phyloP scores from a whole-genome alignment of 2,888 invertebrate species.

The Aphrophora alni region DNA sequence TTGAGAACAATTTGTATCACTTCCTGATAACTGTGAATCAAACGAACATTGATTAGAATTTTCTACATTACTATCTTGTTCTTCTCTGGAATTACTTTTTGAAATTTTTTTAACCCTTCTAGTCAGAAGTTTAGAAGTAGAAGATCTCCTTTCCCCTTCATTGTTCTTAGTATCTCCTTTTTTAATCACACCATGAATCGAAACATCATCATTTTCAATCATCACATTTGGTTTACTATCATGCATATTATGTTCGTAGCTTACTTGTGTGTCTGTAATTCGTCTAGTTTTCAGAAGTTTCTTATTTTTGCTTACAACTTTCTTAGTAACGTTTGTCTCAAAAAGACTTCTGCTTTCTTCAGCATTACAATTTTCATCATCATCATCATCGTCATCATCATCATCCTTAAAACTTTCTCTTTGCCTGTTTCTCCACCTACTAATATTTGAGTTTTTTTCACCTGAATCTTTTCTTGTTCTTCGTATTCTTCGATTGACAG shows the following conservation, averaged over 20 bases:
- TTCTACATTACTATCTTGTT: not conserved
- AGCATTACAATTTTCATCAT: not conserved
- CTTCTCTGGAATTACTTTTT: not conserved
- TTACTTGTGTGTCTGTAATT: not conserved
- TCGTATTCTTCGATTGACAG: not conserved
- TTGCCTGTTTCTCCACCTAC: not conserved
- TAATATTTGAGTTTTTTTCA: conserved; percentile 42
- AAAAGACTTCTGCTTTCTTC: not conserved
- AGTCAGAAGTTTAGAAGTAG: not conserved
- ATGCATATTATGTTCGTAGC: not conserved
- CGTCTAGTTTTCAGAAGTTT: not conserved
- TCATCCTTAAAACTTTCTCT: not conserved
- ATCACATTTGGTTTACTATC: not conserved
- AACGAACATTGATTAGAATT: not conserved
- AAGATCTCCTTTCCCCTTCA: not conserved
- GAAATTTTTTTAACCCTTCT: not conserved
- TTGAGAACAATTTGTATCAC: not conserved
- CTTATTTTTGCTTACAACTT: not conserved
- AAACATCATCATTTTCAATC: not conserved
- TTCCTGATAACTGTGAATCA: not conserved
- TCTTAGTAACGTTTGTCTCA: not conserved
- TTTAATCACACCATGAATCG: not conserved
- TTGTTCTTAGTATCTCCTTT: not conserved
- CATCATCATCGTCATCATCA: conserved; percentile 32
- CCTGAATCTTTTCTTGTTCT: conserved; percentile 40